These are phyloP conservation scores for Hydrophis major DNA, from an alignment of 2,797 vertebrate genomes.

Conservation along the genomic window DNA sequence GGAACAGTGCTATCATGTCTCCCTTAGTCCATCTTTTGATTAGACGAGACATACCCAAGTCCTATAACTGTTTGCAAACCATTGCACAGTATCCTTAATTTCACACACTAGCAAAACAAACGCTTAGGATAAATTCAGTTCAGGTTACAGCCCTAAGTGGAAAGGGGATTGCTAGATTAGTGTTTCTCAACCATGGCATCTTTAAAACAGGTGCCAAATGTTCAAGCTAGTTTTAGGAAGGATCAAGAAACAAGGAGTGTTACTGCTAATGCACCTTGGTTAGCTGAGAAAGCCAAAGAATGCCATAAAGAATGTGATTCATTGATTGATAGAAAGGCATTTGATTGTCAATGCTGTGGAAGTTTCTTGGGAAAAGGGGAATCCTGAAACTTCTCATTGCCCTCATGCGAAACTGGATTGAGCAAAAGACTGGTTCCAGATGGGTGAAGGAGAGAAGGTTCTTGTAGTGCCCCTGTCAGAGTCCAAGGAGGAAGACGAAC, in stretches of 20 bases:
- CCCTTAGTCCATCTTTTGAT: neutral
- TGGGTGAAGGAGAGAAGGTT: neutral
- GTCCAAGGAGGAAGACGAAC: too few relatives aligned
- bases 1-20: neutral
- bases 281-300: neutral
- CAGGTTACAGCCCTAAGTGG: neutral
- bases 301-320: neutral
- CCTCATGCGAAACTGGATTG: neutral
- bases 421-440: neutral
- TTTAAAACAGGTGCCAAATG: neutral
- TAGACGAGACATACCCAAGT: neutral
- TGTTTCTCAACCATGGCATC: neutral
- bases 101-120: neutral
- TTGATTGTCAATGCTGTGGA: neutral
- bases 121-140: neutral
- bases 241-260: neutral
- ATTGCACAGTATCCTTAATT: neutral
- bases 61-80: neutral
- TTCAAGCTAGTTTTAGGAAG: neutral
- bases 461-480: neutral
- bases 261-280: neutral
- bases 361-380: neutral
- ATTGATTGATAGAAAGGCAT: neutral
- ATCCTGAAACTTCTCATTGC: neutral
- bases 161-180: neutral